phyloP scores from a whole-genome alignment of 2,797 vertebrate genomes.

The Takifugu rubripes region DNA sequence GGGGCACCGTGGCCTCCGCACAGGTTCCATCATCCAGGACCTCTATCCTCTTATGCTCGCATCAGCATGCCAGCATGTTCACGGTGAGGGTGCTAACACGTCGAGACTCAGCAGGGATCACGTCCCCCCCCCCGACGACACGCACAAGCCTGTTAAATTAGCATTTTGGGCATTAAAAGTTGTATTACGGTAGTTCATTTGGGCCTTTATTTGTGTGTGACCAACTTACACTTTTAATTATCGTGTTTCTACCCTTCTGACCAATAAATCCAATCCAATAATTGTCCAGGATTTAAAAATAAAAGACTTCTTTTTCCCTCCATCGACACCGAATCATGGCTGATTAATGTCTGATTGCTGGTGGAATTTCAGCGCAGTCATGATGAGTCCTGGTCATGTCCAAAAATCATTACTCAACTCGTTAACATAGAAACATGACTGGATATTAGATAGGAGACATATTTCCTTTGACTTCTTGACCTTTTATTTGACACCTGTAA shows the following conservation, averaged over 20 bases:
- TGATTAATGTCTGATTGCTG: not conserved
- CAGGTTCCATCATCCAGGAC: not conserved
- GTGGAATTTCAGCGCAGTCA: not conserved
- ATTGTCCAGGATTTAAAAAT: no score
- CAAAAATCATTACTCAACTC: not conserved
- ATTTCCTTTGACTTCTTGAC: constrained; percentile 1
- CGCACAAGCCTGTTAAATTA: no score
- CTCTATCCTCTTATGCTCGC: not conserved
- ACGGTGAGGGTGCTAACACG: not conserved
- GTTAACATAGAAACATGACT: not conserved
- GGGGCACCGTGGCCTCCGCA: not conserved
- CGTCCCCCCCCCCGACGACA: not conserved
- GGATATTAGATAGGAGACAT: not conserved
- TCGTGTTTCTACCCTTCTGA: no score
- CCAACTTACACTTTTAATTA: no score
- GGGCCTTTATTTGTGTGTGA: no score
- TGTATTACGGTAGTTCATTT: no score
- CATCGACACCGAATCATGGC: not conserved
- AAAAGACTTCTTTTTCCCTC: no score
- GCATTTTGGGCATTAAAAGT: no score
- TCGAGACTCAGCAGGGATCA: not conserved
- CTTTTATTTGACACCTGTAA: constrained; percentile 10
- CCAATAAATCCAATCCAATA: no score
- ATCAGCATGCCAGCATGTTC: not conserved
- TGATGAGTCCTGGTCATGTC: not conserved